phyloP scores from a whole-genome alignment of 2,888 invertebrate genomes.

The Eristalis pertinax region DNA sequence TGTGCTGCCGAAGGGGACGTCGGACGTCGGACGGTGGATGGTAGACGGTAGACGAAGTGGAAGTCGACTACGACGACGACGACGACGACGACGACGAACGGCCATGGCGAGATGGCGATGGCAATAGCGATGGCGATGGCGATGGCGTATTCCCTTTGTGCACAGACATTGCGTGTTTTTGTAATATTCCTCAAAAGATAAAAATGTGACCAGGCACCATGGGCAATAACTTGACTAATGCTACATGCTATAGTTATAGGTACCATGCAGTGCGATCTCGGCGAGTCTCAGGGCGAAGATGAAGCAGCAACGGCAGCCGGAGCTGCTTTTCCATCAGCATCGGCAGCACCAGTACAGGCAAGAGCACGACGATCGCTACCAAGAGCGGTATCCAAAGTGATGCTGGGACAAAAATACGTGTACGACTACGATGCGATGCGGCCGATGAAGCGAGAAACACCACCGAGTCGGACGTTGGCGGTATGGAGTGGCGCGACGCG shows the following conservation, averaged over 20 bases:
- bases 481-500: neutral
- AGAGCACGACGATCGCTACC: neutral
- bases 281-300: conserved; percentile 10
- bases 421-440: conserved; percentile 33
- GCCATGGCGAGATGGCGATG: conserved; percentile 18
- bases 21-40: conserved; percentile 13
- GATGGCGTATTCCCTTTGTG: conserved; percentile 70
- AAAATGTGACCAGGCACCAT: conserved; percentile 80
- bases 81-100: conserved; percentile 10
- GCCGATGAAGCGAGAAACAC: conserved; percentile 57
- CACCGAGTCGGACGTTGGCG: conserved; percentile 29
- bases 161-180: conserved; percentile 81
- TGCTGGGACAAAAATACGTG: conserved; percentile 59
- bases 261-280: conserved; percentile 59
- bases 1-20: neutral
- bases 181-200: conserved; percentile 81
- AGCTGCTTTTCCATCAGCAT: conserved; percentile 30
- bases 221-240: conserved; percentile 73
- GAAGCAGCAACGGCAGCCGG: conserved; percentile 30
- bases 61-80: conserved; percentile 13
- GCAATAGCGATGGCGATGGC: conserved; percentile 41
- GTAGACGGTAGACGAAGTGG: conserved; percentile 11
- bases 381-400: conserved; percentile 41
- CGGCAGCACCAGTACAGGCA: conserved; percentile 8
- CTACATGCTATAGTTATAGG: conserved; percentile 69